Evolutionary conservation across 2,888 invertebrate genomes (phyloP), one percentile per base, ranked within the genome.

Genomic region (Phymatocera aterrima): DNA sequence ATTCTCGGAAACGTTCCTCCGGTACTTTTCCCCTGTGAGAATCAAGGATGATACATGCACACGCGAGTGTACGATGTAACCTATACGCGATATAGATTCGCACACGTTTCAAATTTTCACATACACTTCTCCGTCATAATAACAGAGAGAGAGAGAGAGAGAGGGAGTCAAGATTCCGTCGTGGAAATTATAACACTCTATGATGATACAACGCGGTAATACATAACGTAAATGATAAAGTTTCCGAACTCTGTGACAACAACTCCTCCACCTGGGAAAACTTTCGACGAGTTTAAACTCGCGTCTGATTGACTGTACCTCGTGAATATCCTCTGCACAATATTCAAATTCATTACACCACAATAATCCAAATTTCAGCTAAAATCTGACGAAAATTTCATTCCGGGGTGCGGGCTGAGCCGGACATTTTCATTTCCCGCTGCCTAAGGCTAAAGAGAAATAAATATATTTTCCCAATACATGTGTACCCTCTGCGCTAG

Each of bases 161-260:
- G 28, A 57, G 24, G 12, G 28, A 57, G 28, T 15, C 15, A 10
- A 28, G 57, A 57, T 28, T 57, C 28, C 5, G 28, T 28, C 57
- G 28, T 0, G 12, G 15, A 57, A 57, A 57, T 12, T 21, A 28
- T 12, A 57, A 6, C 21, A n/a, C n/a, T n/a, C n/a, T n/a, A n/a
- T n/a, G n/a, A n/a, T n/a, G n/a, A n/a, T n/a, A n/a, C n/a, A n/a
- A n/a, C n/a, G n/a, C 43, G 43, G 34, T 37, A 18, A 64, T 34
- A 61, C n/a, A 31, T 61, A 37, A 31, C 34, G 61, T 61, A 61
- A 57, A 57, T 28, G 57, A 37, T 64, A 10, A 64, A 64, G 61
- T 64, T 64, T 64, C 5, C 12, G 2, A 37, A 64, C 37, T n/a
- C n/a, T 12, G 34, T 37, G 61, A 60, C 37, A 64, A 64, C n/a